Base-by-base conservation (phyloP, 2,113 vertebrate species). In the Micronycteris hirsuta region DNA sequence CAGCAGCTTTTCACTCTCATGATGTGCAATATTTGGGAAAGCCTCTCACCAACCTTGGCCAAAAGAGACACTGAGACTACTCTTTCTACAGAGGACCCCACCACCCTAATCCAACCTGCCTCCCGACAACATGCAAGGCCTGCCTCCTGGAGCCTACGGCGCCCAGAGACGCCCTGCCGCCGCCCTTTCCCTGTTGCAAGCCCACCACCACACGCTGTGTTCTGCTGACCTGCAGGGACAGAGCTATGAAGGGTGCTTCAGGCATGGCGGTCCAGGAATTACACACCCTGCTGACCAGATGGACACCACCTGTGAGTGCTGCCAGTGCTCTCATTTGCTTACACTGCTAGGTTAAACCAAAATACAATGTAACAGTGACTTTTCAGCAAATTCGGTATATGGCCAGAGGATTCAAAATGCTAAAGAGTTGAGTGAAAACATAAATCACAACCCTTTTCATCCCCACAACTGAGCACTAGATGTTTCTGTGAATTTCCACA, bases 181-280 rank as follows among this genome's bases (percentile, higher is more conserved):
- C 74, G 56, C 12, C 10, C 19, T 20, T 33, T 65, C 24, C 45
- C 36, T 16, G 19, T 15, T 47, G 73, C 16, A 54, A 70, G 3
- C 12, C 17, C 77, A 47, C n/a, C 4, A 43, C 15, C 17, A 76
- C 26, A 78, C 16, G n/a, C 22, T 26, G 1, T 1, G 4, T 14
- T 13, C 22, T n/a, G 33, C 1, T 2, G 49, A 12, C 54, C 5
- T 7, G 7, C 47, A 54, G 13, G 8, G 45, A 41, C 88, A 58
- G 7, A 38, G 19, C 3, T 2, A 4, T 4, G 2, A 85, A 11
- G 19, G 5, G 52, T 10, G 2, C 28, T 19, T 4, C 1, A 2
- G 0, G 43, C 7, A 16, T 2, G 0, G 4, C 33, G 33, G 67
- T 16, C n/a, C 4, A 24, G n/a, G 38, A 78, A 45, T 49, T 1